These are phyloP conservation scores for Dusona sp. DNA, from an alignment of 2,888 invertebrate species.

Conservation along the genomic window DNA sequence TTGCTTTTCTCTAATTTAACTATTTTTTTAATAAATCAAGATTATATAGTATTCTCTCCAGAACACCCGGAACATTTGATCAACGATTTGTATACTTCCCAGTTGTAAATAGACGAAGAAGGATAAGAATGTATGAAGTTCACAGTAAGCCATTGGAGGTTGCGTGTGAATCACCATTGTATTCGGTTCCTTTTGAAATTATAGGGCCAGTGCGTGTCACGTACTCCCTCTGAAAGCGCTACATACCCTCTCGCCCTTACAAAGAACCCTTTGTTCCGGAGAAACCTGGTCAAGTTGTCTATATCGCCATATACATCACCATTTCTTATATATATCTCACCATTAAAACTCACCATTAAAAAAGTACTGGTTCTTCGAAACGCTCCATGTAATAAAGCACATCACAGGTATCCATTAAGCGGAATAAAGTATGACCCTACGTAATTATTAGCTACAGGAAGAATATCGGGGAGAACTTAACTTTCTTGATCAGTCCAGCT, in stretches of 20 bases:
- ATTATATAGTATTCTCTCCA: neutral
- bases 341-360: conserved; percentile 53
- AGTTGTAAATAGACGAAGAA: neutral
- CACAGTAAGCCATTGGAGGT: conserved; percentile 17
- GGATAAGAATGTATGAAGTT: conserved; percentile 8
- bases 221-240: conserved; percentile 16
- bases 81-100: neutral
- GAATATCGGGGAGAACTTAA: conserved; percentile 54
- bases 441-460: conserved; percentile 55
- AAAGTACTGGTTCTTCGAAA: conserved; percentile 40
- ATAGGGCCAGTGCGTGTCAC: conserved; percentile 54
- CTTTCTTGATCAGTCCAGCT: conserved; percentile 49
- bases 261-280: conserved; percentile 63
- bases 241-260: conserved; percentile 22
- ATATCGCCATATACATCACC: neutral
- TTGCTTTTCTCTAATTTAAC: neutral
- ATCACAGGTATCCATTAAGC: conserved; percentile 33
- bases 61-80: neutral
- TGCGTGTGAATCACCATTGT: conserved; percentile 61
- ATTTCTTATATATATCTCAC: neutral
- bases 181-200: conserved; percentile 35
- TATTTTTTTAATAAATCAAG: neutral
- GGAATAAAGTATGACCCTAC: conserved; percentile 57
- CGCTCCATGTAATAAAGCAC: conserved; percentile 54
- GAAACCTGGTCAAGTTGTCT: conserved; percentile 65